phyloP scores from a whole-genome alignment of 2,113 vertebrate species.

The rat (Rattus norvegicus) region DNA sequence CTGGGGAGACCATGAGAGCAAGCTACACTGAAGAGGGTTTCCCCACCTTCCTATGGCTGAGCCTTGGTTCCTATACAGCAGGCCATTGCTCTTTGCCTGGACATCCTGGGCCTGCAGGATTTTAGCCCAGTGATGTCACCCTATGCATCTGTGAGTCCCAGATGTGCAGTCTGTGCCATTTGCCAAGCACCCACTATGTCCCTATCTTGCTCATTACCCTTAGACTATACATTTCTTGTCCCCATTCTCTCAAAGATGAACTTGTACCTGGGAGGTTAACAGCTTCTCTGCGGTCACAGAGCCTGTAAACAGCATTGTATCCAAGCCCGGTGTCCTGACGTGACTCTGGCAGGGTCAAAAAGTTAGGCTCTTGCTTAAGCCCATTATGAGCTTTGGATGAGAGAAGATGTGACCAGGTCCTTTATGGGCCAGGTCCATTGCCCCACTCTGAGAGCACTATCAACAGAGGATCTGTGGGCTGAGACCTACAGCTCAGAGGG shows the following conservation, averaged over 20 bases:
- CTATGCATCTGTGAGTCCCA: background rate
- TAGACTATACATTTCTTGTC: background rate
- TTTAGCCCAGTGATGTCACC: background rate
- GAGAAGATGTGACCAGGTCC: rapidly evolving
- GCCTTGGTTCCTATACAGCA: background rate
- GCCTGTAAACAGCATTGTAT: background rate
- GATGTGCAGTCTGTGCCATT: background rate
- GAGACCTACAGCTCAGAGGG: background rate
- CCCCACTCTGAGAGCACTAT: background rate
- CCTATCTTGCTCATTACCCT: background rate
- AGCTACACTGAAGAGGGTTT: background rate
- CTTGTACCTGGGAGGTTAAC: background rate
- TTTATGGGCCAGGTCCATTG: too few species aligned
- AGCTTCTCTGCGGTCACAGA: background rate
- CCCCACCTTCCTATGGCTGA: background rate
- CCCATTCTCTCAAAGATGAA: background rate
- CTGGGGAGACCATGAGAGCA: background rate
- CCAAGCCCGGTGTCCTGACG: rapidly evolving
- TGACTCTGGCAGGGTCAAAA: background rate
- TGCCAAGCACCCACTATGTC: background rate
- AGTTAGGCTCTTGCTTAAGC: background rate
- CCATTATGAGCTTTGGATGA: background rate
- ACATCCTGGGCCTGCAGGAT: background rate
- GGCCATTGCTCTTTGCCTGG: background rate
- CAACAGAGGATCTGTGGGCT: background rate